Conservation (phyloP, 2,888 invertebrate genomes). For the Hesperia comma region DNA sequence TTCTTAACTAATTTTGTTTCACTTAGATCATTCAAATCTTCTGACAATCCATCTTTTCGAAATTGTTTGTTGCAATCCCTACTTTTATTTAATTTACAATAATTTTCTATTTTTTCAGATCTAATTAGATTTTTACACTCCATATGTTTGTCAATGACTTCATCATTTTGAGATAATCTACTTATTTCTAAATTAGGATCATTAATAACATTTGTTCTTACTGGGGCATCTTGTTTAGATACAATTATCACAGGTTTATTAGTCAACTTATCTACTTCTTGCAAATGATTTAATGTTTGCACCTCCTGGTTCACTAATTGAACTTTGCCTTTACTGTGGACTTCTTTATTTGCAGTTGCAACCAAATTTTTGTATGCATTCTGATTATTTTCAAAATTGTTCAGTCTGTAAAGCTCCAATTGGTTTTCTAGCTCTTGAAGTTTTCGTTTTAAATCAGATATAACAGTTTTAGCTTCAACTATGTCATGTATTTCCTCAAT, state of each 20-base stretch:
- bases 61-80: conserved; percentile 67
- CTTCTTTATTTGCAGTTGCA: conserved; percentile 52
- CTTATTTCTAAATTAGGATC: conserved; percentile 69
- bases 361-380: conserved; percentile 62
- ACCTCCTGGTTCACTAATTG: conserved; percentile 64
- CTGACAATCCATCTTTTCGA: conserved; percentile 55
- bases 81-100: conserved; percentile 81
- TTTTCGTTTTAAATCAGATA: conserved; percentile 67
- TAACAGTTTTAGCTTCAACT: conserved; percentile 67
- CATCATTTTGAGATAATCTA: conserved; percentile 64
- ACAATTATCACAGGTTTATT: conserved; percentile 75
- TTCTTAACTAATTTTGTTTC: conserved; percentile 20
- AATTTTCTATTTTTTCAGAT: conserved; percentile 81
- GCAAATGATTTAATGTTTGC: conserved; percentile 58
- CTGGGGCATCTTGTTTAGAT: conserved; percentile 67
- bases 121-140: conserved; percentile 64
- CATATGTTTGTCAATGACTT: conserved; percentile 56
- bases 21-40: conserved; percentile 42
- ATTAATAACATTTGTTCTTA: conserved; percentile 74
- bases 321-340: conserved; percentile 53
- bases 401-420: conserved; percentile 69
- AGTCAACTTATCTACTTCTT: conserved; percentile 59
- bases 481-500: conserved; percentile 72
- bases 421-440: conserved; percentile 70
- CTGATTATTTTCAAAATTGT: conserved; percentile 64